Base-by-base conservation (phyloP, 2,113 vertebrate species). In the Sinocyclocheilus maitianheensis region DNA sequence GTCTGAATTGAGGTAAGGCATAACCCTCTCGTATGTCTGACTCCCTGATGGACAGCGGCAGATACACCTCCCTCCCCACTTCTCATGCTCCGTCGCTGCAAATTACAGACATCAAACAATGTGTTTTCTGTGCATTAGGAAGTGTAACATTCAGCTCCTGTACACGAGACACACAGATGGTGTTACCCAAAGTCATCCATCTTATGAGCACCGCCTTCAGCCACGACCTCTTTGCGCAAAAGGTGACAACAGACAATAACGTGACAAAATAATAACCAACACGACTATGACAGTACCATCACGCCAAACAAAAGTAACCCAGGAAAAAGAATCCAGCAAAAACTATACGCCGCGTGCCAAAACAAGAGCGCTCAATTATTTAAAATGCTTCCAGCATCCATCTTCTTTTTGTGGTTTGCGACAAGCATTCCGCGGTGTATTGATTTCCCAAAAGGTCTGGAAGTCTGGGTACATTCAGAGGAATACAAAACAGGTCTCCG, bases 401-500 rank as follows among this genome's bases (percentile, higher is more conserved):
- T 72, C 69, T 72, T 78, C 77, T 43, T 62, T 79, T 80, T 80
- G 77, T 43, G 53, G 77, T 14, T 80, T 24, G 18, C 43, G 77
- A 63, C 77, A 80, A 63, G 37, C 58, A 80, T 63, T 80, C 55
- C 24, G 11, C 5, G 2, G 34, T 24, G 37, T 80, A 80, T 43
- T 80, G 58, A 80, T 80, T 80, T 80, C 74, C 72, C 75, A 76
- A 84, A 65, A 84, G 71, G 46, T 63, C 43, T 84, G 72, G 20
- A 18, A 22, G 48, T 55, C 75, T 60, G 58, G 22, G 5, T 9
- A 43, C 37, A 63, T 80, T 80, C 77, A 22, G 34, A 80, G 34
- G 77, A 80, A 63, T 62, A 80, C 37, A 80, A 80, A 80, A 22
- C 58, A 80, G 77, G 30, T 34, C 53, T 78, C 77, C 2, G 2